Evolutionary conservation across 2,113 vertebrate genomes (phyloP), one percentile per base, ranked within the genome.

Genomic region (Tetrao urogallus): DNA sequence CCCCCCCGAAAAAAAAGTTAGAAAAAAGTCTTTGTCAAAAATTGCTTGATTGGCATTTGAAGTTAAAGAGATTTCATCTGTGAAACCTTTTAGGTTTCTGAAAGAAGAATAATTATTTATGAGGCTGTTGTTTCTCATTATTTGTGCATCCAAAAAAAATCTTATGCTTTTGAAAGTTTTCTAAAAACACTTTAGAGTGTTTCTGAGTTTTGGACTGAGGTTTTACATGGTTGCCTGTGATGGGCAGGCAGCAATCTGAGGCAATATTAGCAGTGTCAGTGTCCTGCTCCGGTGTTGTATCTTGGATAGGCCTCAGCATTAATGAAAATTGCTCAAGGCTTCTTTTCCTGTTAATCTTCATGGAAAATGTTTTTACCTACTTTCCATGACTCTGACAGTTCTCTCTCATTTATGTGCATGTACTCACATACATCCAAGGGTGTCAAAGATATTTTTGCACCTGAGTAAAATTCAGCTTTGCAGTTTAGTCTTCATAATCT

Each of bases 321-420:
- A 67, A 4, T 47, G 70, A 81, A 89, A 76, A 40, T 58, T 73
- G 24, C 18, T 76, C 60, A 79, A 74, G 11, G 3, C 7, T 85
- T 91, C 19, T 30, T 70, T 87, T 91, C 19, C 24, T 80, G 43
- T 71, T 52, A 48, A 83, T 64, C 17, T 6, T 85, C 21, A 45
- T 24, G 15, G 57, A 56, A 70, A 21, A 58, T 60, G 42, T 3
- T 70, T 89, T 91, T 58, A n/a, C 36, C 47, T 80, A 3, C 34
- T 64, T 71, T 25, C n/a, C 3, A 5, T 10, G 7, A 24, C 81
- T n/a, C n/a, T 89, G 83, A 30, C 34, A 28, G 4, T 66, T 73
- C 36, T 76, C 3, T 27, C 10, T 14, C 8, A 17, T 34, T 54
- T 22, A 45, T 10, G 11, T 17, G 5, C 1, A 2, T 11, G 3